phyloP scores from a whole-genome alignment of 2,888 invertebrate species.

The Caenorhabditis drosophilae region DNA sequence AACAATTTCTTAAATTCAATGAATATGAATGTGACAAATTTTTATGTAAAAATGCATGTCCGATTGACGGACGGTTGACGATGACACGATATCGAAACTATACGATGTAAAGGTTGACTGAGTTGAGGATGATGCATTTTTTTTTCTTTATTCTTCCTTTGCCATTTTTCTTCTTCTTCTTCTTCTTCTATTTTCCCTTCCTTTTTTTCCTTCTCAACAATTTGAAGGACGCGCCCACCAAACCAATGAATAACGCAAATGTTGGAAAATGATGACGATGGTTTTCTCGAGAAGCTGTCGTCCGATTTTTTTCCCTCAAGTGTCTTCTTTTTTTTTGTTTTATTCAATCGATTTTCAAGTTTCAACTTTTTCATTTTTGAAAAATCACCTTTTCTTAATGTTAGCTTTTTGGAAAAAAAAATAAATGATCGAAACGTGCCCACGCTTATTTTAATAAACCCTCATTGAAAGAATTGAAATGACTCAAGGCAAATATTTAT shows the following conservation, averaged over 20 bases:
- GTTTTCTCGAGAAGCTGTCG: not conserved
- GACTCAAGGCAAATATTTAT: no score
- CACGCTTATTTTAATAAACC: no score
- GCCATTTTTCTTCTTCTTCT: not conserved
- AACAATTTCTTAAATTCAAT: not conserved
- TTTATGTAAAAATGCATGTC: not conserved
- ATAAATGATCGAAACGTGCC: no score
- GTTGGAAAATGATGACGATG: not conserved
- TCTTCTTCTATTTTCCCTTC: not conserved
- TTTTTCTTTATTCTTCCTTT: slow-evolving; percentile 3
- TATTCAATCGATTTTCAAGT: not conserved
- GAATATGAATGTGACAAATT: not conserved
- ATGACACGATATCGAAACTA: not conserved
- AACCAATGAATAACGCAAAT: no score
- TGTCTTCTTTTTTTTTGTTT: no score
- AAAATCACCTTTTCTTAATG: no score
- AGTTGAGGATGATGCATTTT: slow-evolving; percentile 34
- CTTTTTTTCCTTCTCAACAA: no score
- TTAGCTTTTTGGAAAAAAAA: no score
- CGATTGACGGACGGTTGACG: no score
- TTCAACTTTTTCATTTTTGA: not conserved
- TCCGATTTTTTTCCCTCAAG: not conserved
- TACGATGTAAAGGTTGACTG: slow-evolving; percentile 35
- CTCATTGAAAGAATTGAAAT: no score
- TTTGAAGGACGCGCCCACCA: slow-evolving; percentile 37